These are phyloP conservation scores for Anoura caudifer DNA, from an alignment of 2,113 vertebrate species.

Conservation along the genomic window DNA sequence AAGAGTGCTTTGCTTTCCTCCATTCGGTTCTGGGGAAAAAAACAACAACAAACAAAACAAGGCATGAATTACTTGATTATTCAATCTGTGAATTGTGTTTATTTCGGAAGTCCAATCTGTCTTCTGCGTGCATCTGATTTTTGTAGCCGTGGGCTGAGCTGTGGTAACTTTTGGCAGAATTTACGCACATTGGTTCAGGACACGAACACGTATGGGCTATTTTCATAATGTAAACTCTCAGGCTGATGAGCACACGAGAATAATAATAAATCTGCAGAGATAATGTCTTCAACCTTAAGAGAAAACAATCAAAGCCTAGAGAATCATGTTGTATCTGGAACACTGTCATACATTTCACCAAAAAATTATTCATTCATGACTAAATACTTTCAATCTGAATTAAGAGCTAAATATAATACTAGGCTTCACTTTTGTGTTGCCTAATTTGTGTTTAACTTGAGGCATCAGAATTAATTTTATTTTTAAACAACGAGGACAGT, in stretches of 20 bases:
- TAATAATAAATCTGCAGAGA: conserved; percentile 12
- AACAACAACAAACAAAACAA: conserved; percentile 44
- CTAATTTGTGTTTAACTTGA: background rate
- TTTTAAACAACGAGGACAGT: background rate
- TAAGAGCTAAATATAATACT: background rate
- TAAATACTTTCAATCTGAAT: background rate
- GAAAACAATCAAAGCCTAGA: background rate
- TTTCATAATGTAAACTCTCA: conserved; percentile 52
- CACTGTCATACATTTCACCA: background rate
- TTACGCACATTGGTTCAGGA: background rate
- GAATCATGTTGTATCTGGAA: background rate
- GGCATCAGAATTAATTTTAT: background rate
- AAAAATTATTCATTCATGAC: background rate
- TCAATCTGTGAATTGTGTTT: background rate
- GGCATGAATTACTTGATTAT: conserved; percentile 28
- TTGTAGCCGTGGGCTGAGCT: background rate
- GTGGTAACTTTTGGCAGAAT: background rate
- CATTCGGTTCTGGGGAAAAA: conserved; percentile 89
- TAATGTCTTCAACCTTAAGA: conserved; percentile 9
- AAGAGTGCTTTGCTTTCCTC: conserved; percentile 97
- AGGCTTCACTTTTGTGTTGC: conserved; percentile 36
- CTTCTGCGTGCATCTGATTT: conserved; percentile 4
- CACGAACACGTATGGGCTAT: background rate
- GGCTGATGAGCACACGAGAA: background rate
- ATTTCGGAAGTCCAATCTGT: background rate